Base-by-base conservation (phyloP, 2,888 invertebrate species). In the Rhagophthalmus giganteus region DNA sequence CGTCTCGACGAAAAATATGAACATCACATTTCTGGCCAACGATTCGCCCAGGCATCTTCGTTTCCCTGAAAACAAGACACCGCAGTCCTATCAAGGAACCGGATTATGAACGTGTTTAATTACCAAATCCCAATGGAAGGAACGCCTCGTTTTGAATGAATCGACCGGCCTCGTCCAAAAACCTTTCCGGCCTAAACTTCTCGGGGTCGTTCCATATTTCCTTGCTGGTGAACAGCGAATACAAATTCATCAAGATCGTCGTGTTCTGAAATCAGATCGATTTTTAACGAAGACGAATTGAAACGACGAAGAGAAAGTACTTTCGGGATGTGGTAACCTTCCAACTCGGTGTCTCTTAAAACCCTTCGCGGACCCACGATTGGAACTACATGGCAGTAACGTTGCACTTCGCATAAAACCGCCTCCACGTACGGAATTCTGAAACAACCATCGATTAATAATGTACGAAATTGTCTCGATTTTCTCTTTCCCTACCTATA, bases 41-140 rank as follows among this genome's bases (percentile, higher is more conserved):
- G 78, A 71, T 67, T 86, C 84, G 0, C 85, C 87, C 0, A 84
- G 74, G 62, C 87, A 87, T 50, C 84, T 78, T 62, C 86, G 75
- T 60, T 77, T 78, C 1, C 86, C 86, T 79, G 74, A 60, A 69
- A 73, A 52, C 40, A 20, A 48, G 26, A 11, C 25, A 8, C 24
- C 7, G 24, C 8, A 15, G 32, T 9, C 6, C 3, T 12, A 2
- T 5, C n/a, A 1, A 5, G 5, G 1, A 34, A 5, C 1, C 15
- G 2, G 13, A 8, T 8, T 5, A 31, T n/a, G 16, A 12, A 12
- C 9, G 27, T 39, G 27, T 33, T 26, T 6, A 26, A 49, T 57
- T 65, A 75, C 76, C 76, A 60, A 74, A 65, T 45, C 75, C 75
- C 58, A 76, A 76, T 12, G 73, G 66, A 38, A 74, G 61, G 7